Evolutionary conservation across 2,113 vertebrate genomes (phyloP).

Genomic region (Peromyscus californicus): DNA sequence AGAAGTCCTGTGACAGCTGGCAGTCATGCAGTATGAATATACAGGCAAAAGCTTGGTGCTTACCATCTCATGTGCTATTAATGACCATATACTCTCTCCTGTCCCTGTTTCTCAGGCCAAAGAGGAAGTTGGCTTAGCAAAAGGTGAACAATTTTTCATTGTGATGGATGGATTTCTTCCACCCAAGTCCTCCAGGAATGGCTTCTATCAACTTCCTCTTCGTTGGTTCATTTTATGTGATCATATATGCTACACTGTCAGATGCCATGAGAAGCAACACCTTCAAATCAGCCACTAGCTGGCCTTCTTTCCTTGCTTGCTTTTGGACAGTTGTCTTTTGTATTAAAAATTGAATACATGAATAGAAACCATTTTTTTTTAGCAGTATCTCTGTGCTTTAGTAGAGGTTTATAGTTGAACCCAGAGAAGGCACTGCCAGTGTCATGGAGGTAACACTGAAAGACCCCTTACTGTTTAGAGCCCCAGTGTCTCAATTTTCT

Average conservation of each 20-base stretch:
- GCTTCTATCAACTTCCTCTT: neutral
- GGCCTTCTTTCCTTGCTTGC: neutral
- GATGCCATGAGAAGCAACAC: neutral
- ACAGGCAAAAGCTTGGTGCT: neutral
- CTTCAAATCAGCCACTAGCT: neutral
- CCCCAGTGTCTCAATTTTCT: neutral
- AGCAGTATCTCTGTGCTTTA: neutral
- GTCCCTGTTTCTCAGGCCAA: neutral
- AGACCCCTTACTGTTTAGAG: neutral
- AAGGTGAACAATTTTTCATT: neutral
- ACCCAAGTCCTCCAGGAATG: neutral
- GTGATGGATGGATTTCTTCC: neutral
- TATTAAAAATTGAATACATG: neutral
- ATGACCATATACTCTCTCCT: neutral
- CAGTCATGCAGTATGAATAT: neutral
- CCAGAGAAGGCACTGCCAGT: neutral
- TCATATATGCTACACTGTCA: neutral
- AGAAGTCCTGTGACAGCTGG: neutral
- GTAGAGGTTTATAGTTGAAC: neutral
- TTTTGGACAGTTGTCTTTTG: neutral
- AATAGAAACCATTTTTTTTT: neutral
- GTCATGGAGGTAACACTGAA: neutral
- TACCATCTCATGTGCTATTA: neutral
- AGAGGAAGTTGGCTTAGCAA: slow-evolving; percentile 41
- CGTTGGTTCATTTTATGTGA: neutral